Evolutionary conservation across 2,797 vertebrate genomes (phyloP), one percentile per base, ranked within the genome.

Genomic region (Gallinago nigripennis): DNA sequence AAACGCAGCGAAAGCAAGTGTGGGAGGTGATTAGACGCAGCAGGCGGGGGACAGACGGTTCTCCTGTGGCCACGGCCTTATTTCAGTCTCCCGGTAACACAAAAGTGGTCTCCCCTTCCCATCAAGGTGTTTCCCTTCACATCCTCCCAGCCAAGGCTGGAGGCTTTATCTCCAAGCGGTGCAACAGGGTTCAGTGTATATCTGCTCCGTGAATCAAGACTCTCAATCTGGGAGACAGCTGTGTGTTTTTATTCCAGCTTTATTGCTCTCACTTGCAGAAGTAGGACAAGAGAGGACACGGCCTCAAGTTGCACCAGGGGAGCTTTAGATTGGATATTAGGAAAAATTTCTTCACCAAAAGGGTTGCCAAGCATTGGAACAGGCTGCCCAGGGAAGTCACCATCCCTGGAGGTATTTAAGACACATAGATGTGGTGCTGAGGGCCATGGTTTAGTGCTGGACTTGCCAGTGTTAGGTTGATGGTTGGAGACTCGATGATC

Each of bases 171-270:
- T 53, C 41, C 33, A 5, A 19, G 53, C 9, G 0, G 8, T 54
- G 43, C 54, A 35, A 4, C 35, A 16, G 11, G 12, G 23, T 14
- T 37, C 0, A 3, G 2, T 31, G 27, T 64, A 3, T 16, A 0
- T 20, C 33, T 6, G 28, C 25, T 82, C 39, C 6, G 5, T 8
- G 48, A 31, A 21, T 39, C 53, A 2, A 0, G 9, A 43, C 18
- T 30, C 45, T 20, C 35, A 1, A 0, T 12, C 12, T 19, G 48
- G 21, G 20, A 15, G 63, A 13, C 7, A 11, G 25, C 5, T 17
- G 5, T 1, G 31, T 39, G 23, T 1, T 16, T 57, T 33, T 51
- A 24, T 31, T 28, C 28, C 5, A 6, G 21, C 21, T 7, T 63
- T 50, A 5, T 17, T 46, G 53, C 11, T 33, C 28, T n/a, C 23